A percentile compares a stretch with the other conserved stretches of the same genome.
Evolutionary conservation across 2,113 vertebrate species (phyloP).

Genomic region (Osmerus mordax): DNA sequence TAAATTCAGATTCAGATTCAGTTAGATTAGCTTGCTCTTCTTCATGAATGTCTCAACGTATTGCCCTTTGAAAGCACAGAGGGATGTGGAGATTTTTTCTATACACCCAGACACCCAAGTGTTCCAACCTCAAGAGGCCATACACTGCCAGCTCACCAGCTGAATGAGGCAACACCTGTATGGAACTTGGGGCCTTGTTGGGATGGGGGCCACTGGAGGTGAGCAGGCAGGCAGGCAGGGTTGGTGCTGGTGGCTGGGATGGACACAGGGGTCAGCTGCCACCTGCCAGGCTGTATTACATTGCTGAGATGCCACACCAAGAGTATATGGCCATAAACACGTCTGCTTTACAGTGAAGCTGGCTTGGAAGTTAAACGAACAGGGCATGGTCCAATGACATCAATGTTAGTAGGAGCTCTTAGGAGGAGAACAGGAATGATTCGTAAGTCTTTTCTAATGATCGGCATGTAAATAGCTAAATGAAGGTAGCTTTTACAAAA

Average conservation of each 20-base stretch:
- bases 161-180: slow-evolving; percentile 20
- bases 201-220: slow-evolving; percentile 10
- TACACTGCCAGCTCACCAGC: slow-evolving; percentile 2
- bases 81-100: not conserved
- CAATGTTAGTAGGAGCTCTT: no score
- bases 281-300: slow-evolving; percentile 53
- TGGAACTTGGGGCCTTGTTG: slow-evolving; percentile 23
- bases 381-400: no score
- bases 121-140: not conserved
- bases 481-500: no score
- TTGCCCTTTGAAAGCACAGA: not conserved
- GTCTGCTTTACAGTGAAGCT: not conserved
- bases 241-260: slow-evolving; percentile 21
- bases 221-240: slow-evolving; percentile 10
- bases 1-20: not conserved
- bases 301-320: slow-evolving; percentile 44
- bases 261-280: slow-evolving; percentile 20
- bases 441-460: no score
- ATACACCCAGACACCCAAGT: not conserved
- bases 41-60: not conserved
- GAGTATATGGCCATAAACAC: slow-evolving; percentile 42
- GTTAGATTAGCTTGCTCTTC: not conserved
- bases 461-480: no score
- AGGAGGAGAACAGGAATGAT: no score
- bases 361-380: no score